Evolutionary conservation across 2,797 vertebrate genomes (phyloP).

Genomic region (Takifugu rubripes): DNA sequence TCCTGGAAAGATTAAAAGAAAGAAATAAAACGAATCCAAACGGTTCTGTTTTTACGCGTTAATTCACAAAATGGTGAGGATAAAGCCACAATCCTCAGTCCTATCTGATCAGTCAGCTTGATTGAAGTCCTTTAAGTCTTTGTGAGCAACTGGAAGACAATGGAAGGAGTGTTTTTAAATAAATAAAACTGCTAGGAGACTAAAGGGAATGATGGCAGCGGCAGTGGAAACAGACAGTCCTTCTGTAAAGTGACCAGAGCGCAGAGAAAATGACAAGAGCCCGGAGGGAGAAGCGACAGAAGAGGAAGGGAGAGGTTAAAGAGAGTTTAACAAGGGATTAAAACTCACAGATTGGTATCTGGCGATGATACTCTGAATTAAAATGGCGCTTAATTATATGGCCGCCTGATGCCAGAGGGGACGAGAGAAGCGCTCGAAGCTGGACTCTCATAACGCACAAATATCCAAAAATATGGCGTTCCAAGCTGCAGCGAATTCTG

Average conservation of each 20-base stretch:
- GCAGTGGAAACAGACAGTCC: slow-evolving; percentile 58
- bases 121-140: slow-evolving; percentile 44
- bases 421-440: slow-evolving; percentile 15
- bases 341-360: slow-evolving; percentile 69
- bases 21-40: not conserved
- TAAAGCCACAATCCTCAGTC: not conserved
- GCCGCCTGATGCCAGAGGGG: slow-evolving; percentile 37
- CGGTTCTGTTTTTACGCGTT: not conserved
- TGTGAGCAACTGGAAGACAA: slow-evolving; percentile 58
- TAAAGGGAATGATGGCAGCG: slow-evolving; percentile 66
- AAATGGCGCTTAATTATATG: slow-evolving; percentile 55
- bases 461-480: not conserved
- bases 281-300: slow-evolving; percentile 50
- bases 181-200: slow-evolving; percentile 62
- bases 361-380: slow-evolving; percentile 45
- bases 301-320: slow-evolving; percentile 62
- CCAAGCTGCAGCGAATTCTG: too few relatives aligned
- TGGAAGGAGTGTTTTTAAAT: slow-evolving; percentile 67
- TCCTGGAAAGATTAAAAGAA: not conserved
- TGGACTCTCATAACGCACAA: slow-evolving; percentile 9
- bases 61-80: not conserved
- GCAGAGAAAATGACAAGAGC: slow-evolving; percentile 52
- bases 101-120: slow-evolving; percentile 42
- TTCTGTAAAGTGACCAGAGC: slow-evolving; percentile 52
- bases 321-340: slow-evolving; percentile 80